Evolutionary conservation across 2,113 vertebrate species (phyloP).

Genomic region (Ariopsis seemanni): DNA sequence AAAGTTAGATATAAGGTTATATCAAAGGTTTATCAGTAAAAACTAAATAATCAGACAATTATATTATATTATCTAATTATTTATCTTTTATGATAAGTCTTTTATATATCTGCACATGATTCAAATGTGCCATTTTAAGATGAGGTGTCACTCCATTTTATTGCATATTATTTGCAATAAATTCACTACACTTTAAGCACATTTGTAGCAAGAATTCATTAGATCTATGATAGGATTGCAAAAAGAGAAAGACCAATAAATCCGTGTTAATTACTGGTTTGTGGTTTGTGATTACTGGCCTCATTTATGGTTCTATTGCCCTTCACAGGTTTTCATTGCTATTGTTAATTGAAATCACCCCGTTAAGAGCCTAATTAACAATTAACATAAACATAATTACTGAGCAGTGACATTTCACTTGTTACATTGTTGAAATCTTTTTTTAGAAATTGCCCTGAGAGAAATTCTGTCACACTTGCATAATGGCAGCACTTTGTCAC

Average conservation of each 20-base stretch:
- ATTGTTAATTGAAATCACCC: conserved; percentile 97
- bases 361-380: conserved; percentile 98
- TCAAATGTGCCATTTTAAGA: neutral
- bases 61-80: neutral
- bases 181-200: conserved; percentile 47
- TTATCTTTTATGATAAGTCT: neutral
- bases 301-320: conserved; percentile 71
- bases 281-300: conserved; percentile 72
- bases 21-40: too few species aligned
- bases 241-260: conserved; percentile 68
- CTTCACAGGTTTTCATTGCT: conserved; percentile 69
- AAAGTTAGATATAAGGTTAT: too few species aligned
- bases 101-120: neutral
- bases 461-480: conserved; percentile 84
- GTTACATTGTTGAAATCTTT: conserved; percentile 96
- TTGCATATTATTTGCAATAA: conserved; percentile 25
- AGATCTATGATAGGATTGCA: conserved; percentile 66
- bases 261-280: conserved; percentile 72
- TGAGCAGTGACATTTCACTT: conserved; percentile 91
- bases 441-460: conserved; percentile 88
- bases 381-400: conserved; percentile 99
- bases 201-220: conserved; percentile 44
- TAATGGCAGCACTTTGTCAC: conserved; percentile 88
- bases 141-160: conserved; percentile 2
- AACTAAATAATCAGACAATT: too few species aligned